These are phyloP conservation scores for Masticophis lateralis DNA, from an alignment of 2,797 vertebrate species.

Conservation along the genomic window DNA sequence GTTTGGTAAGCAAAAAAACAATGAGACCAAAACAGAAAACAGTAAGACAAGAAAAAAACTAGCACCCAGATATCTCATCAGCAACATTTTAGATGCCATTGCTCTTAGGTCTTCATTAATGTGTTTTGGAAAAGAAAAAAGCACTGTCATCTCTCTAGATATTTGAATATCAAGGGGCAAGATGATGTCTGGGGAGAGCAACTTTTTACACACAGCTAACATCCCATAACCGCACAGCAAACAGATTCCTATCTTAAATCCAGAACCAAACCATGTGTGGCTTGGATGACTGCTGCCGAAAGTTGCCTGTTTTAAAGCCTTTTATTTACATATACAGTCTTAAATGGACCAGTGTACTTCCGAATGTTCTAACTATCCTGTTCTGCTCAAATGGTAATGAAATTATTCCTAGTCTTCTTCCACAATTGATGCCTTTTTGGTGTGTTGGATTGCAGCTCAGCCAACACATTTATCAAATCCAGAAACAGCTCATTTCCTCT, in stretches of 20 bases:
- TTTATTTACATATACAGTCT: not conserved
- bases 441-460: not conserved
- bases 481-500: not conserved
- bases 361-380: not conserved
- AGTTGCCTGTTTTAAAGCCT: not conserved
- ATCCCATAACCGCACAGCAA: not conserved
- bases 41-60: not conserved
- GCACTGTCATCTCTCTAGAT: not conserved
- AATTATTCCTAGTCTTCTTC: not conserved
- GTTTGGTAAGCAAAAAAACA: not conserved
- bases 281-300: not conserved
- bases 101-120: conserved; percentile 40
- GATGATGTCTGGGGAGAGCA: not conserved
- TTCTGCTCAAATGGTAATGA: not conserved
- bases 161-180: not conserved
- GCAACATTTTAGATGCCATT: fast-evolving
- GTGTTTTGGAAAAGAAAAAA: conserved; percentile 56
- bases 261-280: not conserved
- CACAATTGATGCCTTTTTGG: not conserved
- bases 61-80: not conserved
- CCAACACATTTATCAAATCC: not conserved
- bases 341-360: not conserved
- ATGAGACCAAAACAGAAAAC: not conserved
- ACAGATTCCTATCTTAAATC: not conserved
- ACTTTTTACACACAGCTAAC: not conserved